phyloP scores from a whole-genome alignment of 2,113 vertebrate genomes.

The Stigmatopora nigra region DNA sequence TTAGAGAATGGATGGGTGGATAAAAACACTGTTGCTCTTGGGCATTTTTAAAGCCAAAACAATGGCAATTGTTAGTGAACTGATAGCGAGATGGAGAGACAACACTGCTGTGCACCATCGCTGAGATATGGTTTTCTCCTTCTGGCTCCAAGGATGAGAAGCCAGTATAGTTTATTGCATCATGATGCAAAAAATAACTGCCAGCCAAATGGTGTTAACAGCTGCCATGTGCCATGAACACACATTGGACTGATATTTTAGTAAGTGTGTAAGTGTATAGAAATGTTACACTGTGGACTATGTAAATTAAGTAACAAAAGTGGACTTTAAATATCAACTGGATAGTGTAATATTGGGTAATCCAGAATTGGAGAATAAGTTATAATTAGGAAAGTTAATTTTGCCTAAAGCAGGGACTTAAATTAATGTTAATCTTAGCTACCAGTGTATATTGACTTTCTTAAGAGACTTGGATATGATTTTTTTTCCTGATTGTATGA shows the following conservation, averaged over 20 bases:
- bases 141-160: constrained; percentile 30
- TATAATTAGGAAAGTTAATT: background rate
- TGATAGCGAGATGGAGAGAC: constrained; percentile 17
- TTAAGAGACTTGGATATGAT: background rate
- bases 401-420: too few relatives aligned
- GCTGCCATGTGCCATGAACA: constrained; percentile 47
- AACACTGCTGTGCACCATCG: constrained; percentile 1
- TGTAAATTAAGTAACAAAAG: constrained; percentile 39
- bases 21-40: constrained; percentile 32
- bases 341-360: background rate
- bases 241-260: constrained; percentile 44
- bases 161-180: constrained; percentile 39
- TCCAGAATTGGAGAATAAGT: background rate
- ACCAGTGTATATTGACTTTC: background rate
- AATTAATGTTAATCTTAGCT: background rate
- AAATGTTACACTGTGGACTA: constrained; percentile 45
- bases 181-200: constrained; percentile 62
- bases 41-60: constrained; percentile 53
- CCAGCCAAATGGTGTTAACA: constrained; percentile 54
- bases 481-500: background rate
- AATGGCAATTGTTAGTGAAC: constrained; percentile 48
- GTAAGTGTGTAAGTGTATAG: constrained; percentile 42
- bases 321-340: constrained; percentile 23
- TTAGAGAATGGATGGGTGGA: too few relatives aligned
- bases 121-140: constrained; percentile 19